phyloP scores from a whole-genome alignment of 2,113 vertebrate species.

The Heloderma charlesbogerti region DNA sequence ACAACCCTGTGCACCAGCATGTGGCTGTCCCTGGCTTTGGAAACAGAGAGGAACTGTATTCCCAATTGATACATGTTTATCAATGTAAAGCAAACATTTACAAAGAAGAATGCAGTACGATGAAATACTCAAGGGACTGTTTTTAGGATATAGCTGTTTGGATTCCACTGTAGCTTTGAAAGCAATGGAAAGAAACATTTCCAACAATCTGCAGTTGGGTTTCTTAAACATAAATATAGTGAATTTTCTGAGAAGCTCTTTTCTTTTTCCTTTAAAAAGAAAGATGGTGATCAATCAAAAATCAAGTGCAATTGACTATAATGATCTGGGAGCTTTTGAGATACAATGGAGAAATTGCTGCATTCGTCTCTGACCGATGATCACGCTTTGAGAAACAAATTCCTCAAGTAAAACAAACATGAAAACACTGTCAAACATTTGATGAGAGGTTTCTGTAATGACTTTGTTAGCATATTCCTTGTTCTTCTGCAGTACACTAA shows the following conservation, averaged over 20 bases:
- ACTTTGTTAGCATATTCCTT: neutral
- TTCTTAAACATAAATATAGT: neutral
- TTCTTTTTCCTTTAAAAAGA: neutral
- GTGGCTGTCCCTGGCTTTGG: neutral
- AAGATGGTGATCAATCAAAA: neutral
- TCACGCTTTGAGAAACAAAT: neutral
- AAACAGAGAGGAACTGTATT: neutral
- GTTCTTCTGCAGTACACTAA: neutral
- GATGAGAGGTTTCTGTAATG: neutral
- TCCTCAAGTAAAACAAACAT: neutral
- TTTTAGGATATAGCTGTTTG: neutral
- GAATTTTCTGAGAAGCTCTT: neutral
- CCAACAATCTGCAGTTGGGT: neutral
- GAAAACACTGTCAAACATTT: neutral
- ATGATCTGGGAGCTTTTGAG: neutral
- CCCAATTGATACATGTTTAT: neutral
- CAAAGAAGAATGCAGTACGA: neutral
- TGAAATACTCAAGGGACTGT: neutral
- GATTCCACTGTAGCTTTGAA: neutral
- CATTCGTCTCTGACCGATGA: neutral
- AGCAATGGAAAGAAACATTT: neutral
- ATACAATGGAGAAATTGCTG: neutral
- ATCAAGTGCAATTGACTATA: neutral
- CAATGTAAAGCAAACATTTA: neutral
- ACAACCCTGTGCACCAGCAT: neutral